Evolutionary conservation across 2,888 invertebrate species (phyloP).

Genomic region (Monoplex corrugatus): DNA sequence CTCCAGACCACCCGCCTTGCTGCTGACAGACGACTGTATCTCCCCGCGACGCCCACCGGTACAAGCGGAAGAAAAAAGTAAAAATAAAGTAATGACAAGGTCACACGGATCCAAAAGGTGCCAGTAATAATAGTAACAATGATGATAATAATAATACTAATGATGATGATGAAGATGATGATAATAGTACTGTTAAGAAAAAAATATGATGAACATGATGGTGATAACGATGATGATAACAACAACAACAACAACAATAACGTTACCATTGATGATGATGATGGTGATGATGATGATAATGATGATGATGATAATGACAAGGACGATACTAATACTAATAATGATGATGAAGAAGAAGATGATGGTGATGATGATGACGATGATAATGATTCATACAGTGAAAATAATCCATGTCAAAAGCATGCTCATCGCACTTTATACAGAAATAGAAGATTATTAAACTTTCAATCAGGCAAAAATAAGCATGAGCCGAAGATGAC

Average conservation of each 20-base stretch:
- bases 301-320: conserved; percentile 34
- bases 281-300: conserved; percentile 25
- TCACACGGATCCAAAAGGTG: not conserved
- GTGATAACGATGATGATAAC: conserved; percentile 13
- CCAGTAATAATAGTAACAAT: not conserved
- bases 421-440: not conserved
- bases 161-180: not conserved
- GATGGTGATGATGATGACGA: not conserved
- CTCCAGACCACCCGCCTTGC: too few species aligned
- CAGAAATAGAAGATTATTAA: not conserved
- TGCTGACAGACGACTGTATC: too few species aligned
- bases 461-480: not conserved
- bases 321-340: not conserved
- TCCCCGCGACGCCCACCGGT: too few species aligned
- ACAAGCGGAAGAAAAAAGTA: too few species aligned
- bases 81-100: not conserved
- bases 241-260: conserved; percentile 20
- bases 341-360: not conserved
- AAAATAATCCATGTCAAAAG: not conserved
- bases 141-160: conserved; percentile 33
- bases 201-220: not conserved
- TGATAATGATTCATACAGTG: not conserved
- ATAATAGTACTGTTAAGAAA: too few species aligned
- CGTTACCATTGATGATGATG: conserved; percentile 27
- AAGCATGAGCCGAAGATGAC: not conserved